These are phyloP conservation scores for Drosophila pseudotalamancana DNA, from an alignment of 2,888 invertebrate species.

Conservation along the genomic window DNA sequence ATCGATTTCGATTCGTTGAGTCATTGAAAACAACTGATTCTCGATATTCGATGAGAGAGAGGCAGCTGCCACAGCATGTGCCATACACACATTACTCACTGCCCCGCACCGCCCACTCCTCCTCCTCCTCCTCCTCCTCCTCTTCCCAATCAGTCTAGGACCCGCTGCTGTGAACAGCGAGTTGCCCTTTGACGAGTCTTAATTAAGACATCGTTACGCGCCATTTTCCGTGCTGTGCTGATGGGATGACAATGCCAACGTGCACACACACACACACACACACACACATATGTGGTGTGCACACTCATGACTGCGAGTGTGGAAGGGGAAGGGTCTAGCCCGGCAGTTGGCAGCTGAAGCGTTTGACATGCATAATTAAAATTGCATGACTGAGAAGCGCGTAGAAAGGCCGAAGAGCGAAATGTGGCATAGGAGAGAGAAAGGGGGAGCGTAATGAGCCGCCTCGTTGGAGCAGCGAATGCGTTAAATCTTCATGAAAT, in stretches of 20 bases:
- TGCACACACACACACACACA: neutral
- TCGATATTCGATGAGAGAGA: conserved; percentile 31
- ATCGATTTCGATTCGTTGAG: conserved; percentile 4
- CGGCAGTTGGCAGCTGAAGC: conserved; percentile 35
- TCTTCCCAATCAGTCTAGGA: neutral
- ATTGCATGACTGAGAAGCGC: conserved; percentile 31
- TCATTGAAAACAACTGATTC: conserved; percentile 40
- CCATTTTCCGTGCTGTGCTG: conserved; percentile 52
- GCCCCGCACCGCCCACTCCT: neutral
- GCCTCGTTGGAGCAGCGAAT: conserved; percentile 56
- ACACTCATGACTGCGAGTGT: conserved; percentile 1
- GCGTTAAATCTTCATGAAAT: conserved; percentile 70
- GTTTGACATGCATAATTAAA: conserved; percentile 63
- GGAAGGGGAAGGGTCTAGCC: neutral
- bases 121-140: neutral
- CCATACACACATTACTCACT: neutral
- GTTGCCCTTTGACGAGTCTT: conserved; percentile 48
- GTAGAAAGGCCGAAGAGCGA: neutral
- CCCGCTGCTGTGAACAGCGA: neutral
- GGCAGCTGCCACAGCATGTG: neutral
- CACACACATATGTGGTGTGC: conserved; percentile 1
- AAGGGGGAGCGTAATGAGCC: conserved; percentile 45
- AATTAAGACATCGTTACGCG: conserved; percentile 72
- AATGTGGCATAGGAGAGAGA: neutral
- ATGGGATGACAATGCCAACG: conserved; percentile 44